These are phyloP conservation scores for Nomada goodeniana DNA, from an alignment of 2,888 invertebrate genomes.

Conservation along the genomic window DNA sequence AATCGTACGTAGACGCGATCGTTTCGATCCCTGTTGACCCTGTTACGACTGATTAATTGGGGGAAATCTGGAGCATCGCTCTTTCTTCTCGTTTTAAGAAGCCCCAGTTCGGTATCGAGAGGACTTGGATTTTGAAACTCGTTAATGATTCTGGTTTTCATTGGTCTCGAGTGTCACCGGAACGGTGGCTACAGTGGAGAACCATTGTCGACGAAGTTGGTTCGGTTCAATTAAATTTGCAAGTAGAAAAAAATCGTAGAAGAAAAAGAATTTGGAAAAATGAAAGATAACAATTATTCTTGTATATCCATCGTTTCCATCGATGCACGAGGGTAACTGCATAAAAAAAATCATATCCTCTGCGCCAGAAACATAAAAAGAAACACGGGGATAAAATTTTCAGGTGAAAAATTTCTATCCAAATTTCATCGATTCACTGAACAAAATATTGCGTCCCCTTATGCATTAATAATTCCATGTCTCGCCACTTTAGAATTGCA, in stretches of 20 bases:
- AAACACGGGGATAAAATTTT: too few species aligned
- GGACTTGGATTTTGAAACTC: neutral
- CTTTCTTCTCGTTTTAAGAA: neutral
- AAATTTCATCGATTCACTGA: too few species aligned
- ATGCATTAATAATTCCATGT: too few species aligned
- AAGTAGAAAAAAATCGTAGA: neutral
- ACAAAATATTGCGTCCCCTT: too few species aligned
- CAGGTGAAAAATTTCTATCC: too few species aligned
- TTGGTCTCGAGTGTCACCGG: neutral
- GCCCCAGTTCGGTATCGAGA: neutral
- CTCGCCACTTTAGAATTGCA: too few species aligned
- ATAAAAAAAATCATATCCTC: too few species aligned
- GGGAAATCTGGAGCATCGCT: constrained; percentile 37
- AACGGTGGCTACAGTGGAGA: neutral
- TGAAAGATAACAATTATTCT: neutral
- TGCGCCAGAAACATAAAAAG: too few species aligned
- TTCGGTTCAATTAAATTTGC: neutral
- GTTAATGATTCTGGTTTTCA: neutral
- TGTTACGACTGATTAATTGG: constrained; percentile 60
- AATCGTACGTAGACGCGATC: neutral
- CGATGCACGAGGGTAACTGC: too few species aligned
- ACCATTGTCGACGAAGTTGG: neutral
- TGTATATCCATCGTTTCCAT: neutral
- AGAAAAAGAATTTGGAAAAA: neutral
- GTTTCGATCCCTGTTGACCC: constrained; percentile 31